Conservation (phyloP, 2,113 vertebrate genomes). For the Anser brachyrhynchus region DNA sequence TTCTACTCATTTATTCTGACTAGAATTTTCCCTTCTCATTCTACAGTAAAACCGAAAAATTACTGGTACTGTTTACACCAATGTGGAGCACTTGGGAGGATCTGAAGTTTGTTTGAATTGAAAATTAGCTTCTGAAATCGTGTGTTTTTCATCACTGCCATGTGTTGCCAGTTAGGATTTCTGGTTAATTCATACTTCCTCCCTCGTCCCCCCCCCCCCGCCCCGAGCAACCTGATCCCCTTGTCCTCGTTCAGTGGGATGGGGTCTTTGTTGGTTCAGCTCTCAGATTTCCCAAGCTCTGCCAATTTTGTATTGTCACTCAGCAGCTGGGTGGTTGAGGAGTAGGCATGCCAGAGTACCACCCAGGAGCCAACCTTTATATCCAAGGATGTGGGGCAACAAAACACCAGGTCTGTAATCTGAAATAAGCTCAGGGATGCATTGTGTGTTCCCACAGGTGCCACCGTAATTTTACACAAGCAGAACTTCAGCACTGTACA, state of each 20-base stretch:
- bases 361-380: not conserved
- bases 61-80: not conserved
- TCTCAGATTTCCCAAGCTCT: not conserved
- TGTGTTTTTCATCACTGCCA: not conserved
- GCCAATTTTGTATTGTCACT: rapidly evolving
- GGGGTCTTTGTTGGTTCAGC: not conserved
- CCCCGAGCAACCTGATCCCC: not conserved
- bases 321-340: rapidly evolving
- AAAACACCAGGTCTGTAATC: not conserved
- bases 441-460: rapidly evolving
- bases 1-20: not conserved
- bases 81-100: not conserved
- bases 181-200: not conserved
- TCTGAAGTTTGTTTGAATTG: not conserved
- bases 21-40: not conserved
- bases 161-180: not conserved
- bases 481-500: not conserved
- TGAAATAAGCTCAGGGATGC: not conserved
- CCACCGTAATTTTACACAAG: not conserved
- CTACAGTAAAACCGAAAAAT: not conserved
- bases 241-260: not conserved
- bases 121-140: not conserved
- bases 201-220: too few relatives aligned
- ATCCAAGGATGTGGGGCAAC: not conserved
- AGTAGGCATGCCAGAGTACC: too few relatives aligned